phyloP scores from a whole-genome alignment of 2,888 invertebrate genomes.

The Gymnosoma rotundatum region DNA sequence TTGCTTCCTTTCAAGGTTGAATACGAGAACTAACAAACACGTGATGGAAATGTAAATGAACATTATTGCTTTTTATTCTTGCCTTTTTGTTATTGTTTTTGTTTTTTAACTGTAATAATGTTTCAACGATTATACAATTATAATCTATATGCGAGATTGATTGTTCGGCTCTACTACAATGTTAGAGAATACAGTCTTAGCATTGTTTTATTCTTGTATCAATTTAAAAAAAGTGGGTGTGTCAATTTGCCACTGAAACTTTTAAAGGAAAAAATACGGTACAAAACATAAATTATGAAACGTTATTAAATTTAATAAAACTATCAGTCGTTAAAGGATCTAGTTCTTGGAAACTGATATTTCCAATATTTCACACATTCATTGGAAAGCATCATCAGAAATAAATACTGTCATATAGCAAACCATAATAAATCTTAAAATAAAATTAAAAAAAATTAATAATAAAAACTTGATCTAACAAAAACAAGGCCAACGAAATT shows the following conservation, averaged over 20 bases:
- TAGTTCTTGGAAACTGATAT: too few relatives aligned
- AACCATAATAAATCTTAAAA: too few relatives aligned
- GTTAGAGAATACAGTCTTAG: neutral
- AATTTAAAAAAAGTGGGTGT: constrained; percentile 21
- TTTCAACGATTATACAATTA: constrained; percentile 67
- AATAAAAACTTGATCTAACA: too few relatives aligned
- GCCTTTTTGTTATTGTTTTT: constrained; percentile 22
- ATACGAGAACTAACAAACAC: constrained; percentile 35
- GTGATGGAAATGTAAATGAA: constrained; percentile 45
- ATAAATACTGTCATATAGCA: too few relatives aligned
- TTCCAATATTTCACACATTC: too few relatives aligned
- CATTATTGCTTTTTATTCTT: constrained; percentile 18
- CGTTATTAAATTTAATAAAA: neutral
- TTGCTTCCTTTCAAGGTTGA: constrained; percentile 17
- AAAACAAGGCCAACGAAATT: too few relatives aligned
- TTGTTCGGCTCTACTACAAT: constrained; percentile 13
- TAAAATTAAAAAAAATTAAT: too few relatives aligned
- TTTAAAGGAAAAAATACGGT: neutral
- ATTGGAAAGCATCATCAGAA: too few relatives aligned
- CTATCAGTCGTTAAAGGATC: too few relatives aligned
- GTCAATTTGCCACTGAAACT: neutral
- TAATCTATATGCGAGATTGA: constrained; percentile 61
- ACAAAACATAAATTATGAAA: constrained; percentile 15
- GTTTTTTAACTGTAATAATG: constrained; percentile 52
- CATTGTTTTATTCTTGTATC: constrained; percentile 9